Conservation (phyloP, 2,113 vertebrate genomes). For the Phyllostomus discolor region DNA sequence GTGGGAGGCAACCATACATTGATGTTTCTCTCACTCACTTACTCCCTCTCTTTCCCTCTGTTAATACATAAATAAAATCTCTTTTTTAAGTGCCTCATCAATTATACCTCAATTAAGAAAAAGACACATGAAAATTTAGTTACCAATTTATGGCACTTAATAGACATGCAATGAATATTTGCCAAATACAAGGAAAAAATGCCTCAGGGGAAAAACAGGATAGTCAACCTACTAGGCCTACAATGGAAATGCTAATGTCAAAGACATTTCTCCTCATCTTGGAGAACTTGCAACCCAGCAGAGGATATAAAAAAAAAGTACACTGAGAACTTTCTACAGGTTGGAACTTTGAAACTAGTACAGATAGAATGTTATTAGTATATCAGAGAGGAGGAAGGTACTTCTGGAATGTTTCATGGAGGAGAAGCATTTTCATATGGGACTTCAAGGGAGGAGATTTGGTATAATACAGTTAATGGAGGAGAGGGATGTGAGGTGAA, state of each 20-base stretch:
- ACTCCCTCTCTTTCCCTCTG: too few relatives aligned
- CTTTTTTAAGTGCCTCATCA: background rate
- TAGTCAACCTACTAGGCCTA: background rate
- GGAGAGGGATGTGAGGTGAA: background rate
- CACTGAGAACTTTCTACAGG: background rate
- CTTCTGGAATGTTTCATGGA: background rate
- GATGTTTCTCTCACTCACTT: too few relatives aligned
- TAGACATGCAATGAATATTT: background rate
- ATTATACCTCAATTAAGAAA: background rate
- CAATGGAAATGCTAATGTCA: background rate
- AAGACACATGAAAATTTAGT: background rate
- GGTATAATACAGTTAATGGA: background rate
- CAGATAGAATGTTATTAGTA: background rate
- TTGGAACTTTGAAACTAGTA: background rate
- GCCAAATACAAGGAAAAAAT: background rate
- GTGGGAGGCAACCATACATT: too few relatives aligned
- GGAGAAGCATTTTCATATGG: background rate
- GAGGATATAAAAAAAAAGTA: background rate
- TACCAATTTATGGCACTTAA: background rate
- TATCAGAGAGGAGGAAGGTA: background rate
- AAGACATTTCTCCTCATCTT: background rate
- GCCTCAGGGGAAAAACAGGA: background rate
- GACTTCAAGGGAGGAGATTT: background rate
- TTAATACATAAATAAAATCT: too few relatives aligned
- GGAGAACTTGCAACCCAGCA: background rate